Base-by-base conservation (phyloP, 2,797 vertebrate genomes). In the Gambusia yucatana region DNA sequence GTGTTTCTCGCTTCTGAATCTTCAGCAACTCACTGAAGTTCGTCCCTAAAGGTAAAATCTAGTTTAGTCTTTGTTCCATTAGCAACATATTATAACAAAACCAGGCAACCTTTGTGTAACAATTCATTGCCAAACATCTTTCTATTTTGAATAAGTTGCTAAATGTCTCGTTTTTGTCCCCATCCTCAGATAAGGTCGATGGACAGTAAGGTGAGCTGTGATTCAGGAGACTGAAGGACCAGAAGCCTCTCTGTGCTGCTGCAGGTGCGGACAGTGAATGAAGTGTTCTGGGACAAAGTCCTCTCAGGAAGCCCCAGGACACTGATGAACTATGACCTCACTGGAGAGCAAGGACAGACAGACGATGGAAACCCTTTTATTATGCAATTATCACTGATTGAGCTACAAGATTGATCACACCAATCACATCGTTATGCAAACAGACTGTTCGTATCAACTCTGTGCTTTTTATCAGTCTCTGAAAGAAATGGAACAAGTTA, bases 11-110 rank as follows among this genome's bases (percentile, higher is more conserved):
- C 82, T 99, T 98, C 91, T 99, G 98, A 99, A 98, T 99, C 96
- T 99, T 99, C 90, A 99, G 98, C 95, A 97, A 93, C 96, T 97
- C 98, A 57, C 95, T 99, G 87, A 98, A 97, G 89, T 99, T 99
- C 84, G 0, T 99, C 95, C 95, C 97, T 3, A 98, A 97, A 97
- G 97, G 98, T 99, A 87, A 0, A 3, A 74, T 7, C 25, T 55
- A 1, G 17, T 22, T 73, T 41, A 25, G 14, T 39, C 11, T 72
- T 48, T 59, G 16, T 28, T 20, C 20, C 39, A 43, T 43, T 6
- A 43, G 63, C 36, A 16, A 28, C 43, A 44, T n/a, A 16, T n/a
- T 28, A 46, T 2, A 30, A n/a, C 11, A n/a, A 44, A 46, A 71
- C n/a, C 67, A 70, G 5, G 25, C 39, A 44, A 14, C 41, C 39